Conservation (phyloP, 2,797 vertebrate genomes). For the Distichodus sexfasciatus region DNA sequence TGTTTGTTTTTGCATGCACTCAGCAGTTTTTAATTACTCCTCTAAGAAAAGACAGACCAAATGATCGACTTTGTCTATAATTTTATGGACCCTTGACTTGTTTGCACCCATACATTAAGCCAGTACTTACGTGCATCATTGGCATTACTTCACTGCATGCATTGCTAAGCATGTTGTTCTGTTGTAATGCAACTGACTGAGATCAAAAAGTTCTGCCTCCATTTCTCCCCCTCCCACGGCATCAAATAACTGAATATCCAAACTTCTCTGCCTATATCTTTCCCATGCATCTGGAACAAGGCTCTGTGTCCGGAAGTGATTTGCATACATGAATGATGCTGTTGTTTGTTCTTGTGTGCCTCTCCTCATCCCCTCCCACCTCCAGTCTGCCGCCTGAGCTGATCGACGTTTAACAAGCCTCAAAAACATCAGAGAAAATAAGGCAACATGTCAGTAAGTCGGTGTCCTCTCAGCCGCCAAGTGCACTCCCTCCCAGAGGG, state of each 20-base stretch:
- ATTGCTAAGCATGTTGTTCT: no score
- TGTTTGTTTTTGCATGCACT: constrained; percentile 11
- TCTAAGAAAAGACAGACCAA: background rate
- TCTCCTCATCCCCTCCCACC: background rate
- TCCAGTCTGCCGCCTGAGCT: constrained; percentile 3
- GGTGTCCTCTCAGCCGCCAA: constrained; percentile 25
- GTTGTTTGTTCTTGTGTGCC: constrained; percentile 36
- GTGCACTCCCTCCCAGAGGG: constrained; percentile 16
- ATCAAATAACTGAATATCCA: background rate
- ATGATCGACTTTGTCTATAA: background rate
- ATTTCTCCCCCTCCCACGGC: no score
- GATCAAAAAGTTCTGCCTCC: no score
- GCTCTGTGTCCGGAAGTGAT: constrained; percentile 18
- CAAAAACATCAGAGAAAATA: constrained; percentile 3
- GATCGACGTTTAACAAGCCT: constrained; percentile 6
- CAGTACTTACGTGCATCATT: no score
- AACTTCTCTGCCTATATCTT: constrained; percentile 24
- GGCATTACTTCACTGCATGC: no score
- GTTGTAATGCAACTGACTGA: no score
- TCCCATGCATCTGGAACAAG: constrained; percentile 28
- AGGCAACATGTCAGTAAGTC: constrained; percentile 45
- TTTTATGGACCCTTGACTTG: no score
- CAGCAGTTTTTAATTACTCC: background rate
- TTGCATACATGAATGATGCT: constrained; percentile 42
- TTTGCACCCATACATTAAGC: no score